phyloP scores from a whole-genome alignment of 2,888 invertebrate genomes.

The Epirrhoe alternata region DNA sequence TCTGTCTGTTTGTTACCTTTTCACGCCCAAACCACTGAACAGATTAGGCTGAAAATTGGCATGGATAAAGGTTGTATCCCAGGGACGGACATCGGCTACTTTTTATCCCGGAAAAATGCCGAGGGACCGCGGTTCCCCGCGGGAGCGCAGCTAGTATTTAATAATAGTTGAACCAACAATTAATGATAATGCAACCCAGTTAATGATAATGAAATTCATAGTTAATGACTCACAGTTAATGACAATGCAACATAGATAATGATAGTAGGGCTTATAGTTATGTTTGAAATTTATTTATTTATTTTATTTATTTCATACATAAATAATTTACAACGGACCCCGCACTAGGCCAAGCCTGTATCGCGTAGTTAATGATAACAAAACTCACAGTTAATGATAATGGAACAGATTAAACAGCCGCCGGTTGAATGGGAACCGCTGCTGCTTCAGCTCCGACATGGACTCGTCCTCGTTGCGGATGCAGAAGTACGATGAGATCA shows the following conservation, averaged over 20 bases:
- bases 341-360: too few species aligned
- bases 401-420: constrained; percentile 91
- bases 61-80: too few species aligned
- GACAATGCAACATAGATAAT: not conserved
- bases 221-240: constrained; percentile 1
- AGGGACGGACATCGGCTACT: too few species aligned
- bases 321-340: too few species aligned
- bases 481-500: constrained; percentile 93
- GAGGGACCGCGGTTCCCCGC: too few species aligned
- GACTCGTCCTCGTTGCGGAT: constrained; percentile 90
- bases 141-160: not conserved
- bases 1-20: too few species aligned
- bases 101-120: too few species aligned
- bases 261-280: constrained; percentile 5
- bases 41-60: too few species aligned
- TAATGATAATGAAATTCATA: too few species aligned
- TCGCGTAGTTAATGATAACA: constrained; percentile 8
- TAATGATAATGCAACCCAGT: not conserved
- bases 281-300: too few species aligned
- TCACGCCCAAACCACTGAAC: too few species aligned
- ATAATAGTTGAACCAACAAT: not conserved
- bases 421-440: constrained; percentile 87
- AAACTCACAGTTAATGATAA: constrained; percentile 69
- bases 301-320: too few species aligned
- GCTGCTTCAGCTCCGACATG: constrained; percentile 83